Evolutionary conservation across 2,888 invertebrate species (phyloP).

Genomic region (Sialis fuliginosa): DNA sequence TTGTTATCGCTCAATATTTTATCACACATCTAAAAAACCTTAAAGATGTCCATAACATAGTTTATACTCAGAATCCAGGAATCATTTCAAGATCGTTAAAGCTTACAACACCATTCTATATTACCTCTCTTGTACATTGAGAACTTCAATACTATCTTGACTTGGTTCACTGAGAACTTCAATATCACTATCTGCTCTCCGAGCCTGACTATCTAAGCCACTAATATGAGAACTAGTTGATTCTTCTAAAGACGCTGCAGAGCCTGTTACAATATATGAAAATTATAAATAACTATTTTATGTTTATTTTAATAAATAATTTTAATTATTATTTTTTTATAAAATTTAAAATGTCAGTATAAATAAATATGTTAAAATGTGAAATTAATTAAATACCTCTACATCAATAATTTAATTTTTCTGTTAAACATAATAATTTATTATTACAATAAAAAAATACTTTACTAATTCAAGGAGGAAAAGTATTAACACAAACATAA

Average conservation of each 20-base stretch:
- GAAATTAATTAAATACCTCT: background rate
- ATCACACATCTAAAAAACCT: no score
- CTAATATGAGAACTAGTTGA: slow-evolving; percentile 23
- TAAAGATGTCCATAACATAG: no score
- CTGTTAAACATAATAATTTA: background rate
- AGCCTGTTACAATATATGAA: slow-evolving; percentile 18
- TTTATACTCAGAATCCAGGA: no score
- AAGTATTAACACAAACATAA: no score
- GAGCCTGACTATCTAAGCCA: slow-evolving; percentile 23
- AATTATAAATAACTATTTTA: no score
- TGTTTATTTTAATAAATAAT: no score
- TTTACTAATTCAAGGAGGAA: no score
- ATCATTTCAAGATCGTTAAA: no score
- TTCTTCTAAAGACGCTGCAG: slow-evolving; percentile 26
- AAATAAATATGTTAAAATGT: background rate
- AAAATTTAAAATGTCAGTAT: no score
- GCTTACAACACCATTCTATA: slow-evolving; percentile 9
- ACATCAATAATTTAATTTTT: background rate
- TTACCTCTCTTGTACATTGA: slow-evolving; percentile 28
- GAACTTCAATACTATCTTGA: slow-evolving; percentile 48
- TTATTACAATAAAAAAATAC: no score
- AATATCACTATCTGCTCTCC: slow-evolving; percentile 42
- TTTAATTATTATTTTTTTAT: no score
- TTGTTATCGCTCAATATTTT: no score
- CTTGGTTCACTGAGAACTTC: slow-evolving; percentile 54